phyloP scores from a whole-genome alignment of 2,797 vertebrate genomes.

The Falco peregrinus region DNA sequence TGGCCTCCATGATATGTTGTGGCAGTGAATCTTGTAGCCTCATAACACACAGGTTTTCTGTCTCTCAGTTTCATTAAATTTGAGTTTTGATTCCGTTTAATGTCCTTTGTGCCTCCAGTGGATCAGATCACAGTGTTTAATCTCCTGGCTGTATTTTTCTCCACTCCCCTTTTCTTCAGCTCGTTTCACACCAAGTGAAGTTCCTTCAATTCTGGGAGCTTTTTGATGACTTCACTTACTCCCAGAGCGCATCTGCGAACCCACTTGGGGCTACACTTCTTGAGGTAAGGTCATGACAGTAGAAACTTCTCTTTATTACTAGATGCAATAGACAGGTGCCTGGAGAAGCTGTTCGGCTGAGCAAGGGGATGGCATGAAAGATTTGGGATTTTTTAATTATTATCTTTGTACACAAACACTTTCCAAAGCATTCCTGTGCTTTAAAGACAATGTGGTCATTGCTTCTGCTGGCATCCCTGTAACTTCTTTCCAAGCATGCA shows the following conservation, averaged over 20 bases:
- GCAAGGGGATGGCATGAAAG: not conserved
- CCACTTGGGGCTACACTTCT: not conserved
- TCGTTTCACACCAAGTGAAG: not conserved
- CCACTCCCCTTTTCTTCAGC: not conserved
- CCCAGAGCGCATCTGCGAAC: not conserved
- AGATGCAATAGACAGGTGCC: not conserved
- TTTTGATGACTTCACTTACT: not conserved
- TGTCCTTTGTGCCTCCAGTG: not conserved
- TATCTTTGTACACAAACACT: not conserved
- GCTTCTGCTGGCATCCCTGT: not conserved
- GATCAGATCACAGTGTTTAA: not conserved
- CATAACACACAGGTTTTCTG: not conserved
- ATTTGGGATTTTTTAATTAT: fast-evolving
- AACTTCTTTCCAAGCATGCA: not conserved
- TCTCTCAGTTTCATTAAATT: not conserved
- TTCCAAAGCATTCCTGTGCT: not conserved
- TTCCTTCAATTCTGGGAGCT: not conserved
- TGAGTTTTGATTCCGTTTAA: not conserved
- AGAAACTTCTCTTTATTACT: not conserved
- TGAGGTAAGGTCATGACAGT: not conserved
- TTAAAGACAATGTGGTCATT: fast-evolving
- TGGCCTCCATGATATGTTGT: not conserved
- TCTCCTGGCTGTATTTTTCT: not conserved
- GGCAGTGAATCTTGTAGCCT: not conserved
- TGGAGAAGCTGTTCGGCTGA: not conserved